Percentiles rank a stretch among this genome's conserved stretches.
These are phyloP conservation scores for Caenorhabditis japonica DNA, from an alignment of 2,888 invertebrate genomes.

Conservation along the genomic window DNA sequence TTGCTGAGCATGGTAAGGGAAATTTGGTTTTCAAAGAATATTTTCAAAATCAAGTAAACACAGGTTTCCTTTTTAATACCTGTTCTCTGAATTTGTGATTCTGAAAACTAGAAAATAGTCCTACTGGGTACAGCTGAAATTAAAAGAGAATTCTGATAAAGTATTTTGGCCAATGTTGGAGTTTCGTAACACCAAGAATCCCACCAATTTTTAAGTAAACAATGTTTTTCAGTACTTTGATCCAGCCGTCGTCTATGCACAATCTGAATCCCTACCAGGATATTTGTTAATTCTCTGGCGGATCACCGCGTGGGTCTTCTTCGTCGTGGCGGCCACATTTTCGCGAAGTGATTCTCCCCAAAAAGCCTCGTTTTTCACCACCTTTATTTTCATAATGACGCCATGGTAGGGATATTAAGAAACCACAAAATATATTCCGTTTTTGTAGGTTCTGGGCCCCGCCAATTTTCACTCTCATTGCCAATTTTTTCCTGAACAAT, in stretches of 20 bases:
- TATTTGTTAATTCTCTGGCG: conserved; percentile 79
- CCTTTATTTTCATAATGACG: conserved; percentile 87
- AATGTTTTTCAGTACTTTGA: conserved; percentile 85
- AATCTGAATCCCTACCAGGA: conserved; percentile 92
- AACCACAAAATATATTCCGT: too few relatives aligned
- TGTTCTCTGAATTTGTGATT: too few relatives aligned
- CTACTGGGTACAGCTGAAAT: too few relatives aligned
- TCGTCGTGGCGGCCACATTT: conserved; percentile 83
- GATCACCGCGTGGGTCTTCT: conserved; percentile 87
- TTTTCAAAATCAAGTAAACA: too few relatives aligned
- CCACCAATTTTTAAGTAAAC: neutral
- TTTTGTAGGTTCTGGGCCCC: conserved; percentile 85
- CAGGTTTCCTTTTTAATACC: too few relatives aligned
- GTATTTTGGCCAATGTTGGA: too few relatives aligned
- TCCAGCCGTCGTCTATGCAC: conserved; percentile 89
- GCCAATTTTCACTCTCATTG: conserved; percentile 85
- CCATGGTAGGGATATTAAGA: conserved; percentile 85
- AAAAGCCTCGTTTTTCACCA: conserved; percentile 87
- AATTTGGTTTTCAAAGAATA: too few relatives aligned
- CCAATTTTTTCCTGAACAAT: conserved; percentile 86
- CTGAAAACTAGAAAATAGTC: too few relatives aligned
- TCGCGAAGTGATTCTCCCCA: conserved; percentile 88
- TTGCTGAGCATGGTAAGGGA: too few relatives aligned
- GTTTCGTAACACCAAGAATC: neutral
- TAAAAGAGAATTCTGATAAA: too few relatives aligned